Evolutionary conservation across 2,113 vertebrate genomes (phyloP), one percentile per base, ranked within the genome.

Genomic region (Prinia subflava): DNA sequence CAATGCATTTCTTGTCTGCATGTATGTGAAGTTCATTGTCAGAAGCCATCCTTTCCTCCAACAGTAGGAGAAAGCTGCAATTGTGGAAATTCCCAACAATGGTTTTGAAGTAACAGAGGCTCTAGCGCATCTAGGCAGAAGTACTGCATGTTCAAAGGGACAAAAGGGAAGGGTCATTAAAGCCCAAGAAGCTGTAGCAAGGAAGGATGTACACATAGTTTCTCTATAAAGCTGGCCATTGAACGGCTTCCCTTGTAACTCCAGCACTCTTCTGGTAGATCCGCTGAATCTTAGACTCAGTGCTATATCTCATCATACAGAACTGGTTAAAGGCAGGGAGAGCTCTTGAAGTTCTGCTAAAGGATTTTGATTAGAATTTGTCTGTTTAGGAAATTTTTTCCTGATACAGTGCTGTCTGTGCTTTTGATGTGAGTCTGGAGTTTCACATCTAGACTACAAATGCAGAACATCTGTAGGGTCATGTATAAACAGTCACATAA

Each of bases 11-110:
- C 69, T 95, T 97, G 95, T 96, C 76, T 6, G 8, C 39, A 35
- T 5, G 3, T 75, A 71, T 94, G 83, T 94, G 93, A 94, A 82
- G 64, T 96, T 78, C 88, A 92, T 92, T 96, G 95, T 96, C 90
- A 96, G 78, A 92, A 75, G 83, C 75, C 73, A 39, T 47, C 80
- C 67, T 95, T 92, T 64, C 80, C 89, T 89, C 64, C 86, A 74
- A 37, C 47, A 67, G 64, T 15, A 33, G 62, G 80, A 96, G 86
- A 94, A 96, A 57, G 93, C 83, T 57, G 56, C 11, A 4, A 90
- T 92, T 95, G 95, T 92, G 89, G 65, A 82, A 88, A 79, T 89
- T 57, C 39, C 49, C 59, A 89, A 86, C 92, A 80, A 70, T 44
- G 44, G 44, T 79, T 92, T 94, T 82, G 90, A 92, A 94, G 85